A percentile compares a stretch with the other conserved stretches of the same genome.
phyloP scores from a whole-genome alignment of 1,140 invertebrate species.

The Phymastichus coffea region DNA sequence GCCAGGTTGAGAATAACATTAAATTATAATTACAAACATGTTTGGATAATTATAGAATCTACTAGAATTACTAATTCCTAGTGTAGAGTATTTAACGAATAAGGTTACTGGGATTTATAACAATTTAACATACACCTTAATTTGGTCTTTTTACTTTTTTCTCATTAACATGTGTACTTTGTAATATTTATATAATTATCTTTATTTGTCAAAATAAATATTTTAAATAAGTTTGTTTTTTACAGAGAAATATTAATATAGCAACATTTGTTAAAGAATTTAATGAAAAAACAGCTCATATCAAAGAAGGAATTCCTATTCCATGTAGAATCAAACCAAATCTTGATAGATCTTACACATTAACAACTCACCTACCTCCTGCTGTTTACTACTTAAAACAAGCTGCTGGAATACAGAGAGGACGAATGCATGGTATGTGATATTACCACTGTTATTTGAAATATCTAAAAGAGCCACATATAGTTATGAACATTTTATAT shows the following conservation, averaged over 20 bases:
- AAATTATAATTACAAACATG: not conserved
- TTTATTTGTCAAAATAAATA: too few relatives aligned
- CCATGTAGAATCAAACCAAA: conserved; percentile 81
- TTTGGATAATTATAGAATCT: not conserved
- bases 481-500: not conserved
- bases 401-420: conserved; percentile 88
- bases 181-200: not conserved
- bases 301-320: conserved; percentile 90
- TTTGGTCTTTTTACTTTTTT: too few relatives aligned
- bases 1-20: conserved; percentile 67
- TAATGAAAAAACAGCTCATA: conserved; percentile 89
- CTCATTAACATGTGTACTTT: not conserved
- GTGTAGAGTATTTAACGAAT: too few relatives aligned
- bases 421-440: conserved; percentile 75
- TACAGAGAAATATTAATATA: conserved; percentile 91
- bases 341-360: conserved; percentile 82
- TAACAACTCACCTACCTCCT: conserved; percentile 84
- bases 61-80: not conserved
- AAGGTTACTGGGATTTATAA: not conserved
- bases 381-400: conserved; percentile 87
- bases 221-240: conserved; percentile 8
- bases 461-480: not conserved
- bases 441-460: not conserved
- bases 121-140: too few relatives aligned
- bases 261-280: conserved; percentile 97